Evolutionary conservation across 2,797 vertebrate genomes (phyloP), one percentile per base, ranked within the genome.

Genomic region (Acipenser transmontanus): DNA sequence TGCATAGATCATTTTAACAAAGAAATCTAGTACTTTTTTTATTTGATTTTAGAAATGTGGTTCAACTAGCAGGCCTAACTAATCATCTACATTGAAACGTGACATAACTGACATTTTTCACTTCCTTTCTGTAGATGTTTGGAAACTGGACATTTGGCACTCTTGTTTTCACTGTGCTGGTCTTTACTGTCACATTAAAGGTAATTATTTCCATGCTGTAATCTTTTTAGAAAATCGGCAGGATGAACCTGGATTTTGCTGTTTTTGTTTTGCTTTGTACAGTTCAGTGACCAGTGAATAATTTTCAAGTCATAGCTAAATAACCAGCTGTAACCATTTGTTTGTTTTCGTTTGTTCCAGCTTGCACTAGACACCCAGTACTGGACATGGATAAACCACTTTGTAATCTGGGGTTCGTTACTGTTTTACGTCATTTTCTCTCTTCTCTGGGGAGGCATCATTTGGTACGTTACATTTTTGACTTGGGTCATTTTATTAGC

Each of bases 341-440:
- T 69, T 70, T 77, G 81, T 67, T 34, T 76, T 71, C 72, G 9
- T 74, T 54, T 74, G 1, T 1, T 65, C 1, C 47, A 99, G 97
- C 82, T 99, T 75, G 96, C 91, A 14, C 85, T 99, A 51, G 97
- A 99, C 76, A 99, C 97, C 2, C 95, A 95, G 72, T 96, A 99
- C 85, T 99, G 97, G 97, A 99, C 97, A 0, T 99, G 97, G 97
- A 94, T 98, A 83, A 99, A 98, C 85, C 97, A 99, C 72, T 97
- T 99, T 63, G 91, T 99, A 71, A 96, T 98, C 81, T 99, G 97
- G 97, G 97, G 97, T 50, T 98, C 97, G 0, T 83, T 99, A 73
- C 82, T 95, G 4, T 99, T 99, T 89, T 99, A 97, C 51, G 82
- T 98, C 57, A 75, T 95, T 77, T 99, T 99, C 87, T 99, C 96